phyloP scores from a whole-genome alignment of 2,888 invertebrate genomes.

The Sympetrum striolatum region DNA sequence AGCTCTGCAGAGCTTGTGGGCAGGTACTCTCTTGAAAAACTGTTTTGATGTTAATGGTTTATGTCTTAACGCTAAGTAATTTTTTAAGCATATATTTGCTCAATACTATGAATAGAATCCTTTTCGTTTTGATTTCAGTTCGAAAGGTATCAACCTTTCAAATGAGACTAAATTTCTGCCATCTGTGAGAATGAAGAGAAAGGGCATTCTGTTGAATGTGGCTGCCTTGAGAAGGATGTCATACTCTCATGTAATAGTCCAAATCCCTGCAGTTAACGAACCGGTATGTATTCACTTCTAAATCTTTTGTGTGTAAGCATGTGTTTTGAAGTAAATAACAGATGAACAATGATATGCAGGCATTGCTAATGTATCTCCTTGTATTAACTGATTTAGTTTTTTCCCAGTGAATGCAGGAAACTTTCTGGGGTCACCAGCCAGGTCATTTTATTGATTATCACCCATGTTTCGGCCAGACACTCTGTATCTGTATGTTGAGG shows the following conservation, averaged over 20 bases:
- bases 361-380: no score
- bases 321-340: not conserved
- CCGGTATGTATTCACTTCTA: constrained; percentile 60
- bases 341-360: not conserved
- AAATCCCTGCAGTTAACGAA: constrained; percentile 69
- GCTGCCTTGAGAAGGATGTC: constrained; percentile 65
- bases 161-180: constrained; percentile 66
- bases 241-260: constrained; percentile 76
- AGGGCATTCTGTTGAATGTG: constrained; percentile 66
- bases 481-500: no score
- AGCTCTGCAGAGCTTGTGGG: no score
- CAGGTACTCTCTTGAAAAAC: no score
- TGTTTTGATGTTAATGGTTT: no score
- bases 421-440: no score
- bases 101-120: not conserved
- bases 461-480: no score
- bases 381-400: no score
- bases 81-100: no score
- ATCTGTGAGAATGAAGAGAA: constrained; percentile 60
- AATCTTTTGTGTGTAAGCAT: not conserved
- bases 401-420: no score
- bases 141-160: constrained; percentile 66
- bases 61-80: no score
- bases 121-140: constrained; percentile 57
- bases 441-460: no score